Conservation (phyloP, 2,113 vertebrate genomes). For the Pimephales promelas region DNA sequence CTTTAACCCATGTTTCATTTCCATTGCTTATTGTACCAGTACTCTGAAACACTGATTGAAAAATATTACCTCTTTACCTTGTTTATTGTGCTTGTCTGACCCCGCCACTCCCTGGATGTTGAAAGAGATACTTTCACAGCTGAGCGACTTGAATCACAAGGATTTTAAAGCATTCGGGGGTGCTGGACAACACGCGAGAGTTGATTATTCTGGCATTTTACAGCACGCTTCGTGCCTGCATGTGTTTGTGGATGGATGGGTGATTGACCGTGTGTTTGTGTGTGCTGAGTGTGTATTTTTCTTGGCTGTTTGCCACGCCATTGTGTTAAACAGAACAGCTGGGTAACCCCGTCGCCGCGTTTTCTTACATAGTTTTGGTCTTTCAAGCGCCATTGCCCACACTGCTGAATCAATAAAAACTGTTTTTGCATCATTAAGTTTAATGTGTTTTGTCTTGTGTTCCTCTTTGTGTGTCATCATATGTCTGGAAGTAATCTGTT, state of each 20-base stretch:
- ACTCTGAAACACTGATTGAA: conserved; percentile 6
- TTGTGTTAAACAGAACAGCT: conserved; percentile 1
- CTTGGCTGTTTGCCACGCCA: conserved; percentile 8
- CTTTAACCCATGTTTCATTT: not conserved
- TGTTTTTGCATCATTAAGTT: conserved; percentile 33
- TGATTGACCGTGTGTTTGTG: conserved; percentile 29
- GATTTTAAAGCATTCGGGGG: conserved; percentile 5
- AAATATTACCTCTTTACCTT: conserved; percentile 17
- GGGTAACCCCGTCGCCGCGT: not conserved
- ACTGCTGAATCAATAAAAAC: conserved; percentile 29
- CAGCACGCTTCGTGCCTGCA: not conserved
- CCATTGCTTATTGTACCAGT: not conserved
- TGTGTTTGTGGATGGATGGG: conserved; percentile 44
- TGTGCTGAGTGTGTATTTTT: conserved; percentile 28
- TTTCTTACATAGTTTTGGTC: not conserved
- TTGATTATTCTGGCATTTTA: conserved; percentile 31
- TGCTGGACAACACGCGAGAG: conserved; percentile 21
- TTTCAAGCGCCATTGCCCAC: conserved; percentile 19
- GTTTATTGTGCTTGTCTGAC: conserved; percentile 33
- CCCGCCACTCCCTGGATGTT: not conserved
- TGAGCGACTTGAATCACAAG: conserved; percentile 27
- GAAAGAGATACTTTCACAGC: conserved; percentile 20
- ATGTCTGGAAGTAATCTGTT: conserved; percentile 25
- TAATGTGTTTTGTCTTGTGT: conserved; percentile 39
- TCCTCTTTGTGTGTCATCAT: conserved; percentile 5